These are phyloP conservation scores for Tipula vernalis DNA, from an alignment of 2,888 invertebrate genomes.

Conservation along the genomic window DNA sequence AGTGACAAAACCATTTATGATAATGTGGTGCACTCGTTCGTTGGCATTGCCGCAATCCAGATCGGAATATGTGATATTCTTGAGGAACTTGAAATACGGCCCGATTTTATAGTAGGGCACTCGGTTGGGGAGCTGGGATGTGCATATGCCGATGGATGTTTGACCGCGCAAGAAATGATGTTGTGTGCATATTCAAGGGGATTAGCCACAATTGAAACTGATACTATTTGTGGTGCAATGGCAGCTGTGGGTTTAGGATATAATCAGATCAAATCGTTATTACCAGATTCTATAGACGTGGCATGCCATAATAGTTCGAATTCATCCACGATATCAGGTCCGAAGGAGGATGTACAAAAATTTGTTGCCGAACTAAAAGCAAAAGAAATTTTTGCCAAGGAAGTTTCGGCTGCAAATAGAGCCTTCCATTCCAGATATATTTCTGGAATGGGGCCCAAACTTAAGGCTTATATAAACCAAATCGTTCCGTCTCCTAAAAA, in stretches of 20 bases:
- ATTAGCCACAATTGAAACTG: constrained; percentile 55
- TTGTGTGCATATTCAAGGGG: constrained; percentile 75
- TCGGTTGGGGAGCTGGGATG: constrained; percentile 92
- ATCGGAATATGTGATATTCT: constrained; percentile 53
- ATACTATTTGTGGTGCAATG: constrained; percentile 68
- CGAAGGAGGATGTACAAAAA: constrained; percentile 48
- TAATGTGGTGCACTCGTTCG: constrained; percentile 55
- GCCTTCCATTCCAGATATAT: constrained; percentile 85
- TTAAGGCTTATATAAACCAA: constrained; percentile 48
- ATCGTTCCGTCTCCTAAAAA: constrained; percentile 52
- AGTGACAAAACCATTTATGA: constrained; percentile 47
- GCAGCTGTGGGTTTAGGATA: constrained; percentile 68
- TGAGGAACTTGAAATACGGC: constrained; percentile 43
- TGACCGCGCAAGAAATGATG: constrained; percentile 78
- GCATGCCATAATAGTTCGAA: constrained; percentile 81
- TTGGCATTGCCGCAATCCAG: constrained; percentile 57
- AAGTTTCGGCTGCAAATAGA: constrained; percentile 75
- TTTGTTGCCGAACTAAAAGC: constrained; percentile 54
- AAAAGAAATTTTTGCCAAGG: constrained; percentile 66
- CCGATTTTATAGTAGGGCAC: constrained; percentile 74
- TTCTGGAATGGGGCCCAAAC: constrained; percentile 49
- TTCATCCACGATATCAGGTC: constrained; percentile 82
- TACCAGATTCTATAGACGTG: constrained; percentile 65
- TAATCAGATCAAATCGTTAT: constrained; percentile 41
- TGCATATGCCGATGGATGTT: constrained; percentile 87